These are phyloP conservation scores for Semotilus atromaculatus DNA, from an alignment of 2,797 vertebrate genomes.

Conservation along the genomic window DNA sequence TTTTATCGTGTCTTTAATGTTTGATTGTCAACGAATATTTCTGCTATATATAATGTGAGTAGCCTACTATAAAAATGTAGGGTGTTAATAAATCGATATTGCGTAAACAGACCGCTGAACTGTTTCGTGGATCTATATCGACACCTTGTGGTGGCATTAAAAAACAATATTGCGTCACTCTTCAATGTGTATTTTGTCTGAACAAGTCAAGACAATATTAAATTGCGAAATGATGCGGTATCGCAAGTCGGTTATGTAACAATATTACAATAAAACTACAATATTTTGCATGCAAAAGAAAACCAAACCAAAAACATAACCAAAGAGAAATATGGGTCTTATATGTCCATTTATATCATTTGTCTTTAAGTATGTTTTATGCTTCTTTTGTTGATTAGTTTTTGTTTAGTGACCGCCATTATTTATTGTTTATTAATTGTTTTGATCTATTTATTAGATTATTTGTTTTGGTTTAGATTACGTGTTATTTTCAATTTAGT, in stretches of 20 bases:
- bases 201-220: not conserved
- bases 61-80: not conserved
- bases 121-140: not conserved
- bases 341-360: not conserved
- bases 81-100: not conserved
- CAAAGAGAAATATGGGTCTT: not conserved
- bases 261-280: too few species aligned
- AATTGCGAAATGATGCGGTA: not conserved
- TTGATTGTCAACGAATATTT: not conserved
- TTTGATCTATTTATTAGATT: not conserved
- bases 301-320: too few species aligned
- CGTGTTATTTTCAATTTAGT: too few species aligned
- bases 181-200: not conserved
- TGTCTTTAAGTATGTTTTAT: too few species aligned
- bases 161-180: not conserved
- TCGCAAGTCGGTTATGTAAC: not conserved
- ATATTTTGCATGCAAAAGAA: not conserved
- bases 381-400: not conserved
- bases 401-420: not conserved
- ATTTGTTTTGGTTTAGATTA: too few species aligned
- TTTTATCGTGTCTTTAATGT: not conserved
- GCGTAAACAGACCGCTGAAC: too few species aligned
- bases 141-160: not conserved
- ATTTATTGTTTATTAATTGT: not conserved
- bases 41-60: not conserved